Conservation (phyloP, 2,797 vertebrate species). For the Anguilla obscura region DNA sequence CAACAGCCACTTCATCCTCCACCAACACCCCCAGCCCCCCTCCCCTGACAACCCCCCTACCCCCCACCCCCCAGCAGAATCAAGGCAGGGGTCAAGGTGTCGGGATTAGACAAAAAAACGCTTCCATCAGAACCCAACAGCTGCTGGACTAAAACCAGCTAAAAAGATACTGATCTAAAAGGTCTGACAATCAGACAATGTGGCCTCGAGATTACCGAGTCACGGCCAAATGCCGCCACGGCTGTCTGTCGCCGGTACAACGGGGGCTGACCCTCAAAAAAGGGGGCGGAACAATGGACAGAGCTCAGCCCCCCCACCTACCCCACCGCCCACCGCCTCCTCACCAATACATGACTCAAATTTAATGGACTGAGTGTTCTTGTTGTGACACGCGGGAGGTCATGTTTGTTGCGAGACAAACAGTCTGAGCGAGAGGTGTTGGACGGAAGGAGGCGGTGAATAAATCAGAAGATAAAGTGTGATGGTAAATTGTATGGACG, state of each 20-base stretch:
- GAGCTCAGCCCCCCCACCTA: background rate
- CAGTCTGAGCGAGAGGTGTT: background rate
- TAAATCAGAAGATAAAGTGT: background rate
- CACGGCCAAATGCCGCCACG: conserved; percentile 51
- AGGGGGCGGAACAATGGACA: background rate
- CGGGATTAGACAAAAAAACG: conserved; percentile 64
- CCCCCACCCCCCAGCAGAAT: conserved; percentile 51
- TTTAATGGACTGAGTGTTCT: too few species aligned
- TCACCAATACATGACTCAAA: background rate
- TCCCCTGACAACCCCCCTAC: background rate
- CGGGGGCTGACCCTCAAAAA: background rate
- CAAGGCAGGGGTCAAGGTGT: conserved; percentile 70
- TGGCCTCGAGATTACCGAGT: conserved; percentile 62
- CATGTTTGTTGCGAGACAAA: background rate
- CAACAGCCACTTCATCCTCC: conserved; percentile 60
- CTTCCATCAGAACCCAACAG: conserved; percentile 71
- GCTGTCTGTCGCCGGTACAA: conserved; percentile 35
- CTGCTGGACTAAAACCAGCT: conserved; percentile 73
- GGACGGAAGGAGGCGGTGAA: background rate
- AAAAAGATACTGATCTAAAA: conserved; percentile 76
- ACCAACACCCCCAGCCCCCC: conserved; percentile 64
- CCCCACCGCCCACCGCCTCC: background rate
- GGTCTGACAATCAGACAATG: conserved; percentile 59
- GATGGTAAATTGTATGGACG: background rate
- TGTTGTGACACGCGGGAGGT: background rate